Evolutionary conservation across 35 echinoderm and acorn worm species (phyloP).

Genomic region (Ophiothrix spiculata): DNA sequence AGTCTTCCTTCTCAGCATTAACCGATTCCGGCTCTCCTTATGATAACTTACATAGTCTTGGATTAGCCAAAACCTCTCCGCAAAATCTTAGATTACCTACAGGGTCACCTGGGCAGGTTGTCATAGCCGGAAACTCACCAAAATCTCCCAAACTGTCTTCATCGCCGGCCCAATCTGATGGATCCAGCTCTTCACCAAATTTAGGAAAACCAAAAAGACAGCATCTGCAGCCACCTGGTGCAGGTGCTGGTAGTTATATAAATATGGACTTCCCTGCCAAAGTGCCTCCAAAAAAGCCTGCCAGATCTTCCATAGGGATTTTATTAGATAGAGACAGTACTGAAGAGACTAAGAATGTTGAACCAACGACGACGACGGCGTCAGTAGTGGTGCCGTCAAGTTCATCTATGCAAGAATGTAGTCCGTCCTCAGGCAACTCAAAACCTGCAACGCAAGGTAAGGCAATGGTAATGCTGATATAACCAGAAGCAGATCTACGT

Average conservation of each 20-base stretch:
- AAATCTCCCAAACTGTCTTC: no score
- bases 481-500: no score
- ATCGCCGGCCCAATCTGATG: no score
- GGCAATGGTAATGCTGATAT: no score
- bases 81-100: neutral
- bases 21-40: conserved; percentile 44
- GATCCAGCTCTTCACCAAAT: conserved; percentile 7
- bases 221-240: no score
- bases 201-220: neutral
- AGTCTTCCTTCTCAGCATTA: no score
- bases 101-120: neutral
- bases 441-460: neutral
- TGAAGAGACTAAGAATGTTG: conserved; percentile 11
- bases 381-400: conserved; percentile 18
- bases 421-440: neutral
- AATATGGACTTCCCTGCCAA: conserved; percentile 36
- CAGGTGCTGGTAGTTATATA: conserved; percentile 34
- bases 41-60: conserved; percentile 58
- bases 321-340: conserved; percentile 49
- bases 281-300: conserved; percentile 71
- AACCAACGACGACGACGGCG: no score
- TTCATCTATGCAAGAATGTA: conserved; percentile 38
- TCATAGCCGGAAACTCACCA: neutral
- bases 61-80: neutral
- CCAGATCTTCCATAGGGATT: conserved; percentile 67